Evolutionary conservation across 2,797 vertebrate species (phyloP), one percentile per base, ranked within the genome.

Genomic region (Lepilemur ruficaudatus): DNA sequence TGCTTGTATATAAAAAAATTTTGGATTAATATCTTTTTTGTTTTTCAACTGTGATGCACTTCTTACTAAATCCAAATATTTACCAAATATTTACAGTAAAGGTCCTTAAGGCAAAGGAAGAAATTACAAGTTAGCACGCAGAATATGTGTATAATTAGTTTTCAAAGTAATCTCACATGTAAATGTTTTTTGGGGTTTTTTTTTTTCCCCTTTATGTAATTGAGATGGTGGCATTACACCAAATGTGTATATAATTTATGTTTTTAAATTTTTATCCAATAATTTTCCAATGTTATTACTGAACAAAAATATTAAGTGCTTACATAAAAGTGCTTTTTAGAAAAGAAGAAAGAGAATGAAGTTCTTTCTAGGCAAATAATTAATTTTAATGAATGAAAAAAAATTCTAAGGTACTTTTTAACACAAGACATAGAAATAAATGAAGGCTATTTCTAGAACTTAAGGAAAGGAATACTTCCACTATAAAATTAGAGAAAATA

Each of bases 241-340:
- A n/a, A n/a, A 67, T 67, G 32, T 67, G 17, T 35, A 67, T 67
- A 67, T 90, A 88, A 95, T 84, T 88, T 93, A 85, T 78, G 25
- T 25, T 89, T 92, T 50, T 86, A 67, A 73, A 78, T 72, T 72
- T 69, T 89, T 89, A 85, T 52, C 25, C 50, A 89, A 35, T 46
- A 93, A 93, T 80, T 95, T 94, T 83, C 35, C 32, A 94, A 63
- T 93, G 9, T 85, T 80, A 88, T 55, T 70, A 95, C 3, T 82
- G 94, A 65, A 63, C 65, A 35, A 88, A 97, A 97, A 82, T 75
- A 69, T 46, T 52, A 93, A n/a, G 20, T 63, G 6, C 38, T 95
- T 94, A 82, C 38, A 94, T 63, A 93, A 93, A 10, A 93, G 57
- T 63, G 32, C 15, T 65, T 67, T 88, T 46, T 59, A 81, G 50